Percentiles rank a stretch among this genome's conserved stretches.
phyloP scores from a whole-genome alignment of 2,797 vertebrate genomes.

The Erethizon dorsatum region DNA sequence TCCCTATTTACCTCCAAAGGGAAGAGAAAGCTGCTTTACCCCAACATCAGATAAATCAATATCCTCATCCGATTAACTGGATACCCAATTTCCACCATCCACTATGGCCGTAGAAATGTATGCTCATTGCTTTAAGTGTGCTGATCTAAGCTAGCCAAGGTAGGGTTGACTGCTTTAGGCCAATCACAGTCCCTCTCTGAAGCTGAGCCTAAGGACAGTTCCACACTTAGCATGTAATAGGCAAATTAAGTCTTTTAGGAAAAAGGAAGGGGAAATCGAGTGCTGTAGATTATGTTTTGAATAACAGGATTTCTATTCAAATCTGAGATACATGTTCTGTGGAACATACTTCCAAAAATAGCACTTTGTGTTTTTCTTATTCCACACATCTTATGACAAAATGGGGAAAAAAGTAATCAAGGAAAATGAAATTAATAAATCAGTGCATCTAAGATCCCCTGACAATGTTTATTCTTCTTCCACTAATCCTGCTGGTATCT shows the following conservation, averaged over 20 bases:
- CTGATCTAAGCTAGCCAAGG: neutral
- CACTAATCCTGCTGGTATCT: neutral
- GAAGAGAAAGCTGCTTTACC: neutral
- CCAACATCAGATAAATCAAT: neutral
- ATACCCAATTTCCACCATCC: no score
- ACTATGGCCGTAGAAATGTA: neutral
- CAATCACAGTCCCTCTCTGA: neutral
- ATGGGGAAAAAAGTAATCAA: neutral
- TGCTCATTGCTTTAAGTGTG: neutral
- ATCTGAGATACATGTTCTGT: neutral
- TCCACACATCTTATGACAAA: neutral
- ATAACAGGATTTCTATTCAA: neutral
- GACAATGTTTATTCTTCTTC: neutral
- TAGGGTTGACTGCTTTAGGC: neutral
- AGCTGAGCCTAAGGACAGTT: neutral
- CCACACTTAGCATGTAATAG: neutral
- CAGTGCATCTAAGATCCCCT: neutral
- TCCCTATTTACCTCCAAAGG: neutral
- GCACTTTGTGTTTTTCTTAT: neutral
- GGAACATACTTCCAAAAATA: neutral
- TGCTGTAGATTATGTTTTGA: neutral
- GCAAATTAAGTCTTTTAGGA: neutral
- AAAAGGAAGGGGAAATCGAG: neutral
- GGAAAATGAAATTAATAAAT: slow-evolving; percentile 6
- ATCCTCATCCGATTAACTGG: neutral